Base-by-base conservation (phyloP, 1,140 invertebrate genomes). In the Rhagoletis pomonella region DNA sequence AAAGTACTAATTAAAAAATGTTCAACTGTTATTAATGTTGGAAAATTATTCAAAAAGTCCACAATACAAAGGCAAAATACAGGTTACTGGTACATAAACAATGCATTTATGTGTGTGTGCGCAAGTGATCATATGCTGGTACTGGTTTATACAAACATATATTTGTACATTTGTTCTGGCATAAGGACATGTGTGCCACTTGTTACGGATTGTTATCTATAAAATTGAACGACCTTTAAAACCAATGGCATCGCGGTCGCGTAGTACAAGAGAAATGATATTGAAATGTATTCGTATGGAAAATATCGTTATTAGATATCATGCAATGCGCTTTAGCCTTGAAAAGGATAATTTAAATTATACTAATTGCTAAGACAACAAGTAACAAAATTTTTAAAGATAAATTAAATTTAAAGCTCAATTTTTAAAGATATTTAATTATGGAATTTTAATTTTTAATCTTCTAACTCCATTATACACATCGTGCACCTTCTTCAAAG, bases 1-100 rank as follows among this genome's bases (percentile, higher is more conserved):
- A 73, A 73, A 73, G 67, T 73, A 73, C 42, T 73, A 73, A 73
- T 73, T 73, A 73, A 73, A 29, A 55, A 73, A 73, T 73, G 42
- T 73, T 73, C 67, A 73, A 44, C 67, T 44, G 39, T 73, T 73
- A 73, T 73, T 42, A 73, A 73, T 73, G 67, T 44, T 73, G 42
- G 42, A 17, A 44, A 73, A 47, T 73, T 73, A 73, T 73, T 39
- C 64, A 67, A 44, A 73, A 44, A 73, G 39, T 73, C 2, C 10
- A 29, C 62, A 65, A 12, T 69, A 44, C 29, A 42, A 10, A 7
- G 9, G 65, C 39, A 55, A 55, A 55, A 55, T 55, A 55, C 50
- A 55, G 50, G 50, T 55, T 10, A 55, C 50, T 55, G 5, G 50
- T 55, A 55, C 50, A 55, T 55, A 7, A 10, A 55, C 2, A 55